phyloP scores from a whole-genome alignment of 2,888 invertebrate genomes.

The Sphaerophoria rueppellii region DNA sequence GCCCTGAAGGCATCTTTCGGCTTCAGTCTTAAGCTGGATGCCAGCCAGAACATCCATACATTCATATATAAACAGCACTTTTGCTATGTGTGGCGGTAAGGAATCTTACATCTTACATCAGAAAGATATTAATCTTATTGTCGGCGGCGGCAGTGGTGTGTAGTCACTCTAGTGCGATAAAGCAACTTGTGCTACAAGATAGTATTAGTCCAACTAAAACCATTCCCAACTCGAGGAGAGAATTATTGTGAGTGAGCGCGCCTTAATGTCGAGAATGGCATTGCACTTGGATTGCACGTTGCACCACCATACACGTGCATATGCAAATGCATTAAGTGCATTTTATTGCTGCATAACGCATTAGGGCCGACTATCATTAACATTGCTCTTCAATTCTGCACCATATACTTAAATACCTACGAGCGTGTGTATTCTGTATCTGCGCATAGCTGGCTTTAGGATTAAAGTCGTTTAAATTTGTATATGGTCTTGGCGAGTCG shows the following conservation, averaged over 20 bases:
- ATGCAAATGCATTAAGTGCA: slow-evolving; percentile 78
- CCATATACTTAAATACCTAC: neutral
- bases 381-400: slow-evolving; percentile 18
- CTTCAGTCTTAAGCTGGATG: slow-evolving; percentile 16
- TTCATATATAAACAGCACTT: slow-evolving; percentile 1
- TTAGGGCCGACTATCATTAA: slow-evolving; percentile 63
- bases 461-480: neutral
- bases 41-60: neutral
- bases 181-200: neutral
- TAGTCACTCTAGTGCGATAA: slow-evolving; percentile 32
- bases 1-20: slow-evolving; percentile 27
- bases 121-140: slow-evolving; percentile 72
- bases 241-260: slow-evolving; percentile 53
- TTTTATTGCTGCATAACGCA: slow-evolving; percentile 77
- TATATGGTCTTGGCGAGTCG: slow-evolving; percentile 17
- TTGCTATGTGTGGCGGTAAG: slow-evolving; percentile 61
- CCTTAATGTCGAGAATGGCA: slow-evolving; percentile 46
- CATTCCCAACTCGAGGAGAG: slow-evolving; percentile 27
- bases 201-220: slow-evolving; percentile 36
- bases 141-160: slow-evolving; percentile 43
- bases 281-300: slow-evolving; percentile 26
- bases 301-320: slow-evolving; percentile 11
- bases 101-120: slow-evolving; percentile 58
- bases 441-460: neutral
- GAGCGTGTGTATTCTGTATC: slow-evolving; percentile 2